Conservation (phyloP, 2,113 vertebrate genomes). For the Chinchilla lanigera region DNA sequence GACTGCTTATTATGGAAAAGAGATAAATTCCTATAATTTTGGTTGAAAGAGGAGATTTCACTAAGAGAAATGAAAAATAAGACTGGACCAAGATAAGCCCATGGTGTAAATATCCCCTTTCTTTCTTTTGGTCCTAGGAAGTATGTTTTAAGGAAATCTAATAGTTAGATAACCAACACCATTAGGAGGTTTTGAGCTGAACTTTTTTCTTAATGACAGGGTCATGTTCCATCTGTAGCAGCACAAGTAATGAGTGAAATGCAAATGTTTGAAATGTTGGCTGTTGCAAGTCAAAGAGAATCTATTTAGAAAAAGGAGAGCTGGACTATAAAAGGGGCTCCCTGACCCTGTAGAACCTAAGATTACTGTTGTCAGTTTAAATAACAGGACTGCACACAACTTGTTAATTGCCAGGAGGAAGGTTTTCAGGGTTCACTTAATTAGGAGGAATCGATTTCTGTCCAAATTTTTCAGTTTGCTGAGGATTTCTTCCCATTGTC, state of each 20-base stretch:
- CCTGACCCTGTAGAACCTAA: background rate
- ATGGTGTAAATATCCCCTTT: conserved; percentile 41
- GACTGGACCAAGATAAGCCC: background rate
- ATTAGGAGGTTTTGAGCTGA: conserved; percentile 57
- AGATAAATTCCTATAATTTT: conserved; percentile 33
- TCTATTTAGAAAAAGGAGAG: conserved; percentile 49
- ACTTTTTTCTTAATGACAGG: conserved; percentile 42
- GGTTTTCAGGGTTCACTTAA: conserved; percentile 71
- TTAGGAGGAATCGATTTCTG: conserved; percentile 75
- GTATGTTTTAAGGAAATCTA: conserved; percentile 58
- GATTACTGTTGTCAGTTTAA: conserved; percentile 45
- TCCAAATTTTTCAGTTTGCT: conserved; percentile 57
- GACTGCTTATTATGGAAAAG: conserved; percentile 39
- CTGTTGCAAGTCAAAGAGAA: conserved; percentile 59
- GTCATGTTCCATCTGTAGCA: conserved; percentile 50
- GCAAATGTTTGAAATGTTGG: conserved; percentile 66
- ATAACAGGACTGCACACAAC: conserved; percentile 61
- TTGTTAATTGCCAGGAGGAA: conserved; percentile 74
- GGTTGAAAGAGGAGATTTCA: conserved; percentile 9
- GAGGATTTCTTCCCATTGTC: conserved; percentile 71
- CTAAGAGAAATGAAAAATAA: conserved; percentile 68
- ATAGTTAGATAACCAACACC: background rate
- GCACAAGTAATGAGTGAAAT: conserved; percentile 69
- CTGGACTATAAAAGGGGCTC: background rate
- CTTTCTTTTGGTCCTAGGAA: conserved; percentile 52